Evolutionary conservation across 2,113 vertebrate genomes (phyloP).

Genomic region (Hypanus sabinus): DNA sequence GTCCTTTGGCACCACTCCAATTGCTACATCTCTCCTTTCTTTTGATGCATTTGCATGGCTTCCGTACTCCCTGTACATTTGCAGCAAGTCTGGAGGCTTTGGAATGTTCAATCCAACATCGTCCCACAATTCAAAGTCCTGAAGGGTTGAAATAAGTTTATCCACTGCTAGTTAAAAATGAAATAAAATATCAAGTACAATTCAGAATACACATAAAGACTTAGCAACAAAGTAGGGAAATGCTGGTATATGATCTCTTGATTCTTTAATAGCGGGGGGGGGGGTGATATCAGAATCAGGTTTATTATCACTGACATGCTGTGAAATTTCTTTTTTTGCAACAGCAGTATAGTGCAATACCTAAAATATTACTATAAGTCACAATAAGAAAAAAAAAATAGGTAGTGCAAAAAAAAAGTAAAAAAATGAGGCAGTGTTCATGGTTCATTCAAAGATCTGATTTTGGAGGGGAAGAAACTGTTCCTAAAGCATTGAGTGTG

Average conservation of each 20-base stretch:
- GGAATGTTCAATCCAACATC: constrained; percentile 96
- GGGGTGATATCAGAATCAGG: no score
- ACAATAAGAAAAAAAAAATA: neutral
- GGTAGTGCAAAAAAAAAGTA: no score
- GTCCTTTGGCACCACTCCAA: constrained; percentile 73
- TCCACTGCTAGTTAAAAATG: neutral
- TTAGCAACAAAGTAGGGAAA: neutral
- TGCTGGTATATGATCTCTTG: neutral
- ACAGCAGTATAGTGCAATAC: no score
- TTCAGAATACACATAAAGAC: neutral
- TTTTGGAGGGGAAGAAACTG: no score
- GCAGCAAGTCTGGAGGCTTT: constrained; percentile 86
- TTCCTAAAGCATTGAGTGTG: no score
- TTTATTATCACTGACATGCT: no score
- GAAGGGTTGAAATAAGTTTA: neutral
- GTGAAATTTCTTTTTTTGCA: no score
- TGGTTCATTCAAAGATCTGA: no score
- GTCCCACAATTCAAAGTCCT: constrained; percentile 99
- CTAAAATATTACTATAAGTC: no score
- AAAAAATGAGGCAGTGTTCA: no score
- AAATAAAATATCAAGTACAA: neutral
- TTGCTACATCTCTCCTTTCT: constrained; percentile 73
- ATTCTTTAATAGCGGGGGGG: neutral
- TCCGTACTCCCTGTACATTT: constrained; percentile 88
- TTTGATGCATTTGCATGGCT: constrained; percentile 60